Percentiles rank a stretch among this genome's conserved stretches.
phyloP scores from a whole-genome alignment of 2,113 vertebrate genomes.

The Siphamia tubifer region DNA sequence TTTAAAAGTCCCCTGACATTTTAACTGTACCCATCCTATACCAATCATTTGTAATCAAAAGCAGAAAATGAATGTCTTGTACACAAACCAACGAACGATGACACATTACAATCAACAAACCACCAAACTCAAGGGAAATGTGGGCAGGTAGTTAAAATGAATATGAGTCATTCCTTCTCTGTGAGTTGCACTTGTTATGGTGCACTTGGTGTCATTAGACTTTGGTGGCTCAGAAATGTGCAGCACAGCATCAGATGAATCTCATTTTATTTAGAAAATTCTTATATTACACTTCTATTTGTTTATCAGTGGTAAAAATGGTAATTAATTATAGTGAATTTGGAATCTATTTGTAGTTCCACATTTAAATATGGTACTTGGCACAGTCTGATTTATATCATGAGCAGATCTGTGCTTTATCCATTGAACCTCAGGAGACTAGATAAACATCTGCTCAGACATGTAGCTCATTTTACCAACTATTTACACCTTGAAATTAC shows the following conservation, averaged over 20 bases:
- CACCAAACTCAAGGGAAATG: neutral
- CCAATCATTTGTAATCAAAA: neutral
- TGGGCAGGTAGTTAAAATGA: slow-evolving; percentile 3
- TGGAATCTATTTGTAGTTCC: too few relatives aligned
- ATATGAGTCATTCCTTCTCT: neutral
- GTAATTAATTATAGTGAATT: too few relatives aligned
- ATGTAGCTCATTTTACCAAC: neutral
- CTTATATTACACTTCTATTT: too few relatives aligned
- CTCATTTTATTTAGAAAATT: too few relatives aligned
- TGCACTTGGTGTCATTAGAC: slow-evolving; percentile 7
- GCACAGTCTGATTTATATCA: too few relatives aligned
- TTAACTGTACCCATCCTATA: neutral
- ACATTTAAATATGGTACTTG: too few relatives aligned
- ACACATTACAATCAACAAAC: neutral
- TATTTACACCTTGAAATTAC: slow-evolving; percentile 4
- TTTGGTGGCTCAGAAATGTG: neutral
- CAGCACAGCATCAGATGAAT: neutral
- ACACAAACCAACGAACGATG: neutral
- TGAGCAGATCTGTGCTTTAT: neutral
- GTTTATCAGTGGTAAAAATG: too few relatives aligned
- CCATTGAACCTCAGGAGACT: neutral
- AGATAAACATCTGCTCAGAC: neutral
- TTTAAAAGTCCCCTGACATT: neutral
- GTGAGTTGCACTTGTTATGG: neutral
- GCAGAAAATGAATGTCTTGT: neutral